Conservation (phyloP, 1,140 invertebrate species). For the Leptopilina boulardi region DNA sequence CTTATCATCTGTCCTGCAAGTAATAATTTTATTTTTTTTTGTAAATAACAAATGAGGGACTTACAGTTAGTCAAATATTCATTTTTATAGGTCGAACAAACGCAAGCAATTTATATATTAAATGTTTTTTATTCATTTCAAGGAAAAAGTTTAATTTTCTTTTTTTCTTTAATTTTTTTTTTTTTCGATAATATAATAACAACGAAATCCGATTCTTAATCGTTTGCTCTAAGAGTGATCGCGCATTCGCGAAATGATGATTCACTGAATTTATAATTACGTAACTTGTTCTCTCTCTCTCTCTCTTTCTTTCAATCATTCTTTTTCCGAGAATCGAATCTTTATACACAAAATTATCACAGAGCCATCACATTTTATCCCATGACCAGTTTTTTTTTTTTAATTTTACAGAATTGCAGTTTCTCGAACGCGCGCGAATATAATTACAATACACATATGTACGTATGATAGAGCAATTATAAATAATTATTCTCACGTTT, state of each 20-base stretch:
- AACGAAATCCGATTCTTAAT: neutral
- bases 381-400: constrained; percentile 18
- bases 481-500: neutral
- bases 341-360: constrained; percentile 23
- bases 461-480: neutral
- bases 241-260: neutral
- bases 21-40: neutral
- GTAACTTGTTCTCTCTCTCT: neutral
- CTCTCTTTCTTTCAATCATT: neutral
- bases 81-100: neutral
- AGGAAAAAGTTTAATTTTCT: no score
- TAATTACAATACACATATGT: constrained; percentile 1
- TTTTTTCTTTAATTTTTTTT: no score
- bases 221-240: neutral
- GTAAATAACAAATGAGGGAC: neutral
- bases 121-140: neutral
- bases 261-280: constrained; percentile 27
- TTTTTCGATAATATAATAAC: no score
- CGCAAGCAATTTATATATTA: neutral
- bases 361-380: neutral
- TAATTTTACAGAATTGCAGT: constrained; percentile 8
- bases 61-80: neutral
- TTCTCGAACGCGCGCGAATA: neutral
- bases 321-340: neutral
- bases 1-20: neutral